Evolutionary conservation across 2,888 invertebrate species (phyloP).

Genomic region (Nowickia ferox): DNA sequence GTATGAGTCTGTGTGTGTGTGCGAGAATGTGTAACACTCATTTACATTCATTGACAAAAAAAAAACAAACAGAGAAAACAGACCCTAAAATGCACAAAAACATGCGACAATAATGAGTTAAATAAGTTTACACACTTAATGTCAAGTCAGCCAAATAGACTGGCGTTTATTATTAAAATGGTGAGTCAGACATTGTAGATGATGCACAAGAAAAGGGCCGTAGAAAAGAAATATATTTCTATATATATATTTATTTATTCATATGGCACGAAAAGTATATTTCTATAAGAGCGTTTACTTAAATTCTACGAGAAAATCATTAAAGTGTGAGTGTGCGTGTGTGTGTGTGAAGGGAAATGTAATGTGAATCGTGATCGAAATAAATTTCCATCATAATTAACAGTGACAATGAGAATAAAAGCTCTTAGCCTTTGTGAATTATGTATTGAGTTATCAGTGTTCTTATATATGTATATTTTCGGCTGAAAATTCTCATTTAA

Average conservation of each 20-base stretch:
- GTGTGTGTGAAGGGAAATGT: no score
- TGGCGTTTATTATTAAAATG: slow-evolving; percentile 2
- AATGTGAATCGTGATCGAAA: no score
- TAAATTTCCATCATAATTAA: no score
- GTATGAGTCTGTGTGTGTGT: not conserved
- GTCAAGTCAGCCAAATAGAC: slow-evolving; percentile 12
- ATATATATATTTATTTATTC: not conserved
- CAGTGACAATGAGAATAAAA: no score
- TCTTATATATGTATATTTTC: no score
- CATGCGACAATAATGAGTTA: slow-evolving; percentile 46
- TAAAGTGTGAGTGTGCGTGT: no score
- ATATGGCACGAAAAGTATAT: not conserved
- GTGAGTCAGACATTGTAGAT: slow-evolving; percentile 1
- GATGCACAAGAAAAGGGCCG: not conserved
- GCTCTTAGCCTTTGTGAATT: no score
- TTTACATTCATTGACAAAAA: slow-evolving; percentile 16
- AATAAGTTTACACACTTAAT: slow-evolving; percentile 23
- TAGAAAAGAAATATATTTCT: not conserved
- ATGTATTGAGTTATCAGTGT: no score
- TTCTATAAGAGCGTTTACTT: no score
- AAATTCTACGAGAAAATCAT: no score
- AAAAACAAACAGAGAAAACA: slow-evolving; percentile 1
- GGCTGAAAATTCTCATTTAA: no score
- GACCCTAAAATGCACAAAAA: slow-evolving; percentile 35
- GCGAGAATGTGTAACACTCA: slow-evolving; percentile 18